Conservation (phyloP, 2,797 vertebrate species). For the Pempheris klunzingeri region DNA sequence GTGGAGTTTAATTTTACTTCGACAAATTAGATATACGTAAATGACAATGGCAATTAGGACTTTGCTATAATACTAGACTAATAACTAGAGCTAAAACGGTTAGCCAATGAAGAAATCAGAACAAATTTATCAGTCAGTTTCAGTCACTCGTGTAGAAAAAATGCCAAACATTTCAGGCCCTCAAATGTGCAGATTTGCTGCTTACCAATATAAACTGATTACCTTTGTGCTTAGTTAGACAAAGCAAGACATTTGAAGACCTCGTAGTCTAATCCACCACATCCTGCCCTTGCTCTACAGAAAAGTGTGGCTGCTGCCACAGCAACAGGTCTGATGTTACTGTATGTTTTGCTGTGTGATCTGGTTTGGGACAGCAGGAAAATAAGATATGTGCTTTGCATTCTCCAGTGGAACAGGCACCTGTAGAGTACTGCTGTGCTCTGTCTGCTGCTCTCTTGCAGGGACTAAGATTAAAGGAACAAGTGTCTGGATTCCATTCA, state of each 20-base stretch:
- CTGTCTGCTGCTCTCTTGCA: constrained; percentile 21
- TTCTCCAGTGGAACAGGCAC: constrained; percentile 45
- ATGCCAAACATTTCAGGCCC: background rate
- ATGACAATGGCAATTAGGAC: background rate
- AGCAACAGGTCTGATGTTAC: background rate
- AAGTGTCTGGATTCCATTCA: constrained; percentile 71
- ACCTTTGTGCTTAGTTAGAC: background rate
- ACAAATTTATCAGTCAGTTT: background rate
- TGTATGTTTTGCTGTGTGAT: constrained; percentile 22
- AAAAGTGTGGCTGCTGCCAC: constrained; percentile 13
- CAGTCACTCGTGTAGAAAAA: background rate
- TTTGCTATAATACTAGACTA: too few relatives aligned
- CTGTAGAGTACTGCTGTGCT: constrained; percentile 30
- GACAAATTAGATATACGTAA: background rate
- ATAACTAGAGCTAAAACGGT: background rate
- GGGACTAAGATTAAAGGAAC: constrained; percentile 56
- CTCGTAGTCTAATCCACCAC: constrained; percentile 8
- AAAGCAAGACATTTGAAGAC: background rate
- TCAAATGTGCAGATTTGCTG: background rate
- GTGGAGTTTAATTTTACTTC: background rate
- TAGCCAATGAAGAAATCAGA: background rate
- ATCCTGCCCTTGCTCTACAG: constrained; percentile 46
- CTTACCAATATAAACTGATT: background rate
- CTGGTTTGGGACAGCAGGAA: constrained; percentile 10
- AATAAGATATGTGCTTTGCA: constrained; percentile 12